Evolutionary conservation across 2,113 vertebrate genomes (phyloP).

Genomic region (Casuarius casuarius): DNA sequence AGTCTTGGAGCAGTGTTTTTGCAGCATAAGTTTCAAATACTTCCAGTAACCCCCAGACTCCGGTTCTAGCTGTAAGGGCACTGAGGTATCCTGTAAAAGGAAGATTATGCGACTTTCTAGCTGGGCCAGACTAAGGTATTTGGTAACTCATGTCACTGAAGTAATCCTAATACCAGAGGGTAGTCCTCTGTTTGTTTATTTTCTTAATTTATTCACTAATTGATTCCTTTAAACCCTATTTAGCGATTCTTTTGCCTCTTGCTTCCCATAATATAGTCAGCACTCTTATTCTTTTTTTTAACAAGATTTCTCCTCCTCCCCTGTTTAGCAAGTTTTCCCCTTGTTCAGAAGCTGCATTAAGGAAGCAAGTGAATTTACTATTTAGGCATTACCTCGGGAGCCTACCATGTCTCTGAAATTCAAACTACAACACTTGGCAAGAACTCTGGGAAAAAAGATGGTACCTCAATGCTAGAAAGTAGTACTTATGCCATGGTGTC

Average conservation of each 20-base stretch:
- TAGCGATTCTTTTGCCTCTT: background rate
- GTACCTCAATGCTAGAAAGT: background rate
- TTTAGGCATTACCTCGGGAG: background rate
- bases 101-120: too few species aligned
- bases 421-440: background rate
- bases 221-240: background rate
- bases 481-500: rapidly evolving
- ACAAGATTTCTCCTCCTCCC: background rate
- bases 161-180: background rate
- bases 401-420: background rate
- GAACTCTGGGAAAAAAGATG: background rate
- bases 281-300: background rate
- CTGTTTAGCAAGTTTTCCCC: background rate
- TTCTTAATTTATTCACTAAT: background rate
- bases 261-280: background rate
- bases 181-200: background rate
- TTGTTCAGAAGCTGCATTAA: background rate
- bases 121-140: too few species aligned
- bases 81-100: too few species aligned
- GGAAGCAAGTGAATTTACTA: background rate
- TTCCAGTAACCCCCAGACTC: too few species aligned
- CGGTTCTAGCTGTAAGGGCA: too few species aligned
- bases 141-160: background rate
- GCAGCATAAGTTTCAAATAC: too few species aligned
- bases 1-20: too few species aligned